Conservation (phyloP, 92 coral and sea anemone genomes). For the Zoanthus gigantus region DNA sequence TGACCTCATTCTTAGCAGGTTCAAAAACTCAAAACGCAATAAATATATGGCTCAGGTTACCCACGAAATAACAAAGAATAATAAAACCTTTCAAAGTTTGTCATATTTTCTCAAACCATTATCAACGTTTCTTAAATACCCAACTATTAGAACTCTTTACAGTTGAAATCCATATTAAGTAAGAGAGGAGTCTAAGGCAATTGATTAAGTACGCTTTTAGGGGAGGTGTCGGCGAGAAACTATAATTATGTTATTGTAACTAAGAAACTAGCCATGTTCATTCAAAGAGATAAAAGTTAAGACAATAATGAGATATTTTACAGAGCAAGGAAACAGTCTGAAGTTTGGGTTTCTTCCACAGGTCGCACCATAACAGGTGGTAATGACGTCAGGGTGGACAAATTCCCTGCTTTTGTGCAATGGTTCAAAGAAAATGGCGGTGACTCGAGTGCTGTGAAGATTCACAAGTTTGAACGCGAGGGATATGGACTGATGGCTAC, state of each 20-base stretch:
- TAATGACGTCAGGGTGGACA: slow-evolving; percentile 59
- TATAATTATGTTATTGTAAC: too few species aligned
- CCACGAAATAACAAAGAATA: neutral
- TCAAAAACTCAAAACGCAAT: too few species aligned
- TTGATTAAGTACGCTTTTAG: too few species aligned
- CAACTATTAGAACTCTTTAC: too few species aligned
- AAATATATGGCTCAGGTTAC: neutral
- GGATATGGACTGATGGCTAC: slow-evolving; percentile 80
- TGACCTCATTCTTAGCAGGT: too few species aligned
- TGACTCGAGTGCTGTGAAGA: slow-evolving; percentile 66
- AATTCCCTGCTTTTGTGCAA: slow-evolving; percentile 66
- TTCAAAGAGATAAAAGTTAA: too few species aligned
- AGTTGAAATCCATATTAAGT: too few species aligned
- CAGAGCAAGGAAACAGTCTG: neutral
- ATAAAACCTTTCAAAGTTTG: neutral
- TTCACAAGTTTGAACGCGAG: slow-evolving; percentile 71
- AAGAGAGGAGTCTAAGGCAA: too few species aligned
- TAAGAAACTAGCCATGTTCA: too few species aligned
- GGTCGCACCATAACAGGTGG: slow-evolving; percentile 60
- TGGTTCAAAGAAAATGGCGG: slow-evolving; percentile 90
- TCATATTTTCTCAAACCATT: neutral
- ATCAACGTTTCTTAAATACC: neutral
- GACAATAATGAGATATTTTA: too few species aligned
- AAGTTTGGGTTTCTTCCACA: neutral
- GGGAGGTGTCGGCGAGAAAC: too few species aligned